Conservation (phyloP, 2,113 vertebrate species). For the Thalassarche chlororhynchos region DNA sequence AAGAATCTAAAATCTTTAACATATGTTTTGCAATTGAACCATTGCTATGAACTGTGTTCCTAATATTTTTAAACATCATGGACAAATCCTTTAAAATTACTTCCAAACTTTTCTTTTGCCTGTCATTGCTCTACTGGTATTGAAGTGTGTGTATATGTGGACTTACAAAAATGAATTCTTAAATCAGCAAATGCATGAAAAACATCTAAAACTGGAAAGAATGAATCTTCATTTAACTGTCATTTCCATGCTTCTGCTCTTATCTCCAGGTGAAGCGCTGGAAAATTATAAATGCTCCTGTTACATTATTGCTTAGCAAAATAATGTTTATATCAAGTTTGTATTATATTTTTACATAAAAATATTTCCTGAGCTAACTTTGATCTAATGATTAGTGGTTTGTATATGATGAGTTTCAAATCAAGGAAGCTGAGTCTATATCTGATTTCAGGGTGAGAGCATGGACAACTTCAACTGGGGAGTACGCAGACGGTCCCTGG, state of each 20-base stretch:
- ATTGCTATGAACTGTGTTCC: neutral
- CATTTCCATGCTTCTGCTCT: slow-evolving; percentile 50
- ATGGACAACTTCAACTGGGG: slow-evolving; percentile 99
- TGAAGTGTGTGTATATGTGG: neutral
- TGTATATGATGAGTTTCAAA: neutral
- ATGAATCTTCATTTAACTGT: slow-evolving; percentile 36
- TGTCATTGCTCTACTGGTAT: neutral
- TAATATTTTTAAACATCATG: neutral
- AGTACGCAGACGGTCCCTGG: slow-evolving; percentile 90
- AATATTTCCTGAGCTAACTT: slow-evolving; percentile 5
- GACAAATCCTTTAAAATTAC: neutral
- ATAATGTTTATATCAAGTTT: neutral
- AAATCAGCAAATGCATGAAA: slow-evolving; percentile 34
- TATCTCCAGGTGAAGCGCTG: neutral
- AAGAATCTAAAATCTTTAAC: slow-evolving; percentile 46
- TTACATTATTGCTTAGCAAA: neutral
- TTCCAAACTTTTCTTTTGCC: slow-evolving; percentile 6
- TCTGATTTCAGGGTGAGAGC: slow-evolving; percentile 90
- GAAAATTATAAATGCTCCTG: neutral
- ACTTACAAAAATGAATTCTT: neutral
- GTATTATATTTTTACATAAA: neutral
- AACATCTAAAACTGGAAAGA: slow-evolving; percentile 18
- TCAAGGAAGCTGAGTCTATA: neutral
- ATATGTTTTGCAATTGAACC: slow-evolving; percentile 15
- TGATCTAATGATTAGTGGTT: neutral